Conservation (phyloP, 2,888 invertebrate species). For the Seladonia tumulorum region DNA sequence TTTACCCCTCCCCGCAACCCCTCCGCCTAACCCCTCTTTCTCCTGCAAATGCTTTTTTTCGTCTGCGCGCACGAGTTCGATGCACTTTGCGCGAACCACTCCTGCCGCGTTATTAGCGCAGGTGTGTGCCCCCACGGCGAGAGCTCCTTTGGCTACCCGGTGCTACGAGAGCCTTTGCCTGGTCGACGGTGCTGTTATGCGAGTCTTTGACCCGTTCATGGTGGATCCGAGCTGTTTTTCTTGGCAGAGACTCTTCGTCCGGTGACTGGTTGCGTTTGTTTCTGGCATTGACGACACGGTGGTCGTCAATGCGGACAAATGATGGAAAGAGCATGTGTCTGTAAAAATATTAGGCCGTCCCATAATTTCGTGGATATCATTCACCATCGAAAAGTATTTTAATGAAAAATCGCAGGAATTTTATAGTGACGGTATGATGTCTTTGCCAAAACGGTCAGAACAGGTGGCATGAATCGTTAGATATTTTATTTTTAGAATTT, state of each 20-base stretch:
- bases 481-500: too few species aligned
- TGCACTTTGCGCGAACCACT: slow-evolving; percentile 62
- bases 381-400: too few species aligned
- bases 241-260: not conserved
- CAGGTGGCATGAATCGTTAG: too few species aligned
- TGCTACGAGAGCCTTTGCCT: not conserved
- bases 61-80: slow-evolving; percentile 61
- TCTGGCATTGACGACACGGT: not conserved
- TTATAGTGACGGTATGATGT: too few species aligned
- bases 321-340: too few species aligned
- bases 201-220: slow-evolving; percentile 5
- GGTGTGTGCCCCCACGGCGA: slow-evolving; percentile 46
- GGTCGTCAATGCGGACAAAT: too few species aligned
- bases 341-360: too few species aligned
- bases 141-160: not conserved
- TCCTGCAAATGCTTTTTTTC: slow-evolving; percentile 16
- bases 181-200: slow-evolving; percentile 8
- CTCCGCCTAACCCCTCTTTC: not conserved
- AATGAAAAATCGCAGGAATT: too few species aligned
- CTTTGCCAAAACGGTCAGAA: too few species aligned
- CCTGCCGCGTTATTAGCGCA: slow-evolving; percentile 61
- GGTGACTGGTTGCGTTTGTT: not conserved
- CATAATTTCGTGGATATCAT: too few species aligned
- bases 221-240: not conserved
- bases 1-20: not conserved